Percentiles rank a stretch among this genome's conserved stretches.
phyloP scores from a whole-genome alignment of 1,140 invertebrate species.

The Microplitis mediator region DNA sequence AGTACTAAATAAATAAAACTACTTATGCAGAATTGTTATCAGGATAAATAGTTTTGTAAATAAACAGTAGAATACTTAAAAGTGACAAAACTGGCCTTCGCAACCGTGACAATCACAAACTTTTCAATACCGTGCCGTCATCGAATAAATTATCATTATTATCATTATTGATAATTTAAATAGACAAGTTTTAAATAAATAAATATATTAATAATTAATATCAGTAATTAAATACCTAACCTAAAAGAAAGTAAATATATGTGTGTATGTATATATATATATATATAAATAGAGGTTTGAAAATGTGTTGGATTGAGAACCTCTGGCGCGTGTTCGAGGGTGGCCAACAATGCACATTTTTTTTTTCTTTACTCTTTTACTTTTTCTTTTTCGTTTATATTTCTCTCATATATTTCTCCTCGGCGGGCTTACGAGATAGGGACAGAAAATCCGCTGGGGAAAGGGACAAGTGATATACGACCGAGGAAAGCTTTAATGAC shows the following conservation, averaged over 20 bases:
- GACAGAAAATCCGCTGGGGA: conserved; percentile 15
- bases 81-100: no score
- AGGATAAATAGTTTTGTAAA: no score
- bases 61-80: no score
- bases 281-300: not conserved
- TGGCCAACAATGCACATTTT: conserved; percentile 25
- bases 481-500: conserved; percentile 13
- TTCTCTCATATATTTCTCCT: not conserved
- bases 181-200: no score
- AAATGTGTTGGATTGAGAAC: conserved; percentile 24
- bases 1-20: not conserved
- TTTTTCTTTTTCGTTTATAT: no score
- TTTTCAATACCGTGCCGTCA: no score
- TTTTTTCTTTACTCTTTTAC: conserved; percentile 8
- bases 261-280: no score
- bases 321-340: conserved; percentile 24
- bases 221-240: not conserved
- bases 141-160: no score
- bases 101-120: no score
- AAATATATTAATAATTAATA: not conserved
- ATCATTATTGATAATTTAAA: no score
- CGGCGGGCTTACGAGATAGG: conserved; percentile 5
- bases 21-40: no score
- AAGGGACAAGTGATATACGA: conserved; percentile 24
- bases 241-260: not conserved